A percentile compares a stretch with the other conserved stretches of the same genome.
Evolutionary conservation across 2,113 vertebrate species (phyloP).

Genomic region (Bungarus multicinctus): DNA sequence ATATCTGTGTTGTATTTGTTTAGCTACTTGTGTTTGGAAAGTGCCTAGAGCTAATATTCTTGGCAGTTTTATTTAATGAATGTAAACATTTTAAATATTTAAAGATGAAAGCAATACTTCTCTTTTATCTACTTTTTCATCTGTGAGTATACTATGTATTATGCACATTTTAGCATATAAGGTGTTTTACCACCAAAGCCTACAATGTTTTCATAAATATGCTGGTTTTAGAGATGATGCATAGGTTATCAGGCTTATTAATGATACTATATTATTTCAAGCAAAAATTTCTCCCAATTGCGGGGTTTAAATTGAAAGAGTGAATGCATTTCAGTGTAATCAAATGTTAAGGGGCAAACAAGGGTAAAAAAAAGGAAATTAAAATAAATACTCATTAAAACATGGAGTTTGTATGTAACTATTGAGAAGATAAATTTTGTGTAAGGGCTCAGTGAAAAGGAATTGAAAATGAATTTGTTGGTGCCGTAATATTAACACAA

Average conservation of each 20-base stretch:
- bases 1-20: conserved; percentile 6
- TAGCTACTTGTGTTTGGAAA: conserved; percentile 19
- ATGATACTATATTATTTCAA: not conserved
- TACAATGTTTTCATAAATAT: not conserved
- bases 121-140: conserved; percentile 20
- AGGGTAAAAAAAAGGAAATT: not conserved
- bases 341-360: not conserved
- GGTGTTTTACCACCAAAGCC: not conserved
- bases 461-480: not conserved
- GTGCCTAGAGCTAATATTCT: conserved; percentile 18
- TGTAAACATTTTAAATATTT: conserved; percentile 8
- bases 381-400: not conserved
- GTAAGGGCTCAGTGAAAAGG: not conserved
- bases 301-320: not conserved
- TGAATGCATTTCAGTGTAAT: not conserved
- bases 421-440: not conserved
- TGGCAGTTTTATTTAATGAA: conserved; percentile 18
- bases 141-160: not conserved
- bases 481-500: not conserved
- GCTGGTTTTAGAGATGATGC: not conserved
- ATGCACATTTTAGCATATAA: not conserved
- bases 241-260: not conserved
- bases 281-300: not conserved
- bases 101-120: not conserved
- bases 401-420: not conserved